phyloP scores from a whole-genome alignment of 2,888 invertebrate species.

The Epiblema foenella region DNA sequence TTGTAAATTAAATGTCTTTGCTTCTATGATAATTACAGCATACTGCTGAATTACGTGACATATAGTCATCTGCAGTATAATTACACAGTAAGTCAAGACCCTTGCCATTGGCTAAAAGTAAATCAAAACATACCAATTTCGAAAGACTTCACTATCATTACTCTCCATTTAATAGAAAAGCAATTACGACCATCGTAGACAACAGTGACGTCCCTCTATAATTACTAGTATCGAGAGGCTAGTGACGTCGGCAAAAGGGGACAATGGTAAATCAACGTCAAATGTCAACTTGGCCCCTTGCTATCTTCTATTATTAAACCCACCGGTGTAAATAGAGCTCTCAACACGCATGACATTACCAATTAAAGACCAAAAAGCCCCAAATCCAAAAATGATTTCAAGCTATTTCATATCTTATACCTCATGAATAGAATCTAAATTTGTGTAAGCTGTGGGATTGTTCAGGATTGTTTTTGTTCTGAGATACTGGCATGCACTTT shows the following conservation, averaged over 20 bases:
- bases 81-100: constrained; percentile 6
- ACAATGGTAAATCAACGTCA: constrained; percentile 84
- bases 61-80: not conserved
- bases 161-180: constrained; percentile 40
- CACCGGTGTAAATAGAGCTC: constrained; percentile 61
- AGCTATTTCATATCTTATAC: not conserved
- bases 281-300: constrained; percentile 77
- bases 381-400: not conserved
- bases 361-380: constrained; percentile 40
- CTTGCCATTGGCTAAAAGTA: constrained; percentile 1
- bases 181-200: constrained; percentile 44
- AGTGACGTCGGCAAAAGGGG: constrained; percentile 74
- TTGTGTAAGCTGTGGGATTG: not conserved
- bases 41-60: not conserved
- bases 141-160: constrained; percentile 40
- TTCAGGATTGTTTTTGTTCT: not conserved
- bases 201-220: constrained; percentile 47
- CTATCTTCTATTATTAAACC: constrained; percentile 61
- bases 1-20: no score
- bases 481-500: not conserved
- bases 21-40: not conserved
- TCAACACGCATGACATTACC: constrained; percentile 58
- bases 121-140: constrained; percentile 26
- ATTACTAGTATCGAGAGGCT: constrained; percentile 57
- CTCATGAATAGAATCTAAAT: not conserved